A percentile compares a stretch with the other conserved stretches of the same genome.
These are phyloP conservation scores for Trachelus stipa DNA, from an alignment of 2,888 invertebrate species.

Conservation along the genomic window DNA sequence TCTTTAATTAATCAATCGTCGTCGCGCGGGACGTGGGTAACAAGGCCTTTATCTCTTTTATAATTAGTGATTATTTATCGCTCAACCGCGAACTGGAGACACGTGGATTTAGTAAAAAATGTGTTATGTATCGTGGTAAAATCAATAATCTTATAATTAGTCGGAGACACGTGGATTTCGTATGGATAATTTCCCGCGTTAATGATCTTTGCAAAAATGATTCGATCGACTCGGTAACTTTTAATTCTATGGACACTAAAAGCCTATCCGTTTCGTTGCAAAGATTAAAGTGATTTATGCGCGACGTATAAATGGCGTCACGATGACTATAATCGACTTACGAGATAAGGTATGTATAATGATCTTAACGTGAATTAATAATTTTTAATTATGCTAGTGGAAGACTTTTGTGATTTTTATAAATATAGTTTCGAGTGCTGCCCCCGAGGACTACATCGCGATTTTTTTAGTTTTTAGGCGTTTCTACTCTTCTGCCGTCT, in stretches of 20 bases:
- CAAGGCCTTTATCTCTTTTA: neutral
- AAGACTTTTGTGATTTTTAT: conserved; percentile 63
- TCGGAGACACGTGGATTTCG: neutral
- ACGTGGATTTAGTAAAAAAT: conserved; percentile 39
- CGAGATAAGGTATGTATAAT: conserved; percentile 13
- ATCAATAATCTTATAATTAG: neutral
- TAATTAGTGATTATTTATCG: neutral
- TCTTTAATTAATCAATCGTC: conserved; percentile 9
- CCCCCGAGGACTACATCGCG: conserved; percentile 14
- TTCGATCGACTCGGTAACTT: neutral
- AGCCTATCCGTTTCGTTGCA: neutral
- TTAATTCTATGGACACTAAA: neutral
- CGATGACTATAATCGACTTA: neutral
- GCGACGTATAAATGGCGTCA: neutral
- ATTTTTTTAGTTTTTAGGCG: conserved; percentile 14
- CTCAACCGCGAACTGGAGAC: conserved; percentile 33
- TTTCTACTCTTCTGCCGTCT: conserved; percentile 5
- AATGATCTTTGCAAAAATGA: neutral
- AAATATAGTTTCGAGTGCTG: conserved; percentile 14
- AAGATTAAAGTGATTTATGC: neutral
- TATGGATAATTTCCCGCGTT: neutral
- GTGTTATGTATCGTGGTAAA: neutral
- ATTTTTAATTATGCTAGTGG: conserved; percentile 46
- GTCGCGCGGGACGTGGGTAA: neutral
- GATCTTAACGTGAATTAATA: conserved; percentile 13